Conservation (phyloP, 2,797 vertebrate species). For the Tokudaia tokunoshimensis region DNA sequence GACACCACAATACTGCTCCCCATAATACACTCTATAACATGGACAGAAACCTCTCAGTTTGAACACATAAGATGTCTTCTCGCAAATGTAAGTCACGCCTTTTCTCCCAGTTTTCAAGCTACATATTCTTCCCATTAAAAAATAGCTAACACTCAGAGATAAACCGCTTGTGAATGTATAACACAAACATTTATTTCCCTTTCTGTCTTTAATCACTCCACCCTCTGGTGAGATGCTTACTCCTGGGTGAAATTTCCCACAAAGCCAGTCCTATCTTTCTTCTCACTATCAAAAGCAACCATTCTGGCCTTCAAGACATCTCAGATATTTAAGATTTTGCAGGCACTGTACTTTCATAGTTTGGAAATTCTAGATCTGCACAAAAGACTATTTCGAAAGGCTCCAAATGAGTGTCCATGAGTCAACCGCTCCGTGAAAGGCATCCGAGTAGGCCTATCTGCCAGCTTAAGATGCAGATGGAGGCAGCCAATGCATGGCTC, state of each 20-base stretch:
- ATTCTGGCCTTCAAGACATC: background rate
- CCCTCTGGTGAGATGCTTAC: background rate
- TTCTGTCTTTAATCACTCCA: conserved; percentile 1
- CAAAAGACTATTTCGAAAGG: background rate
- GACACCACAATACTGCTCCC: rapidly evolving
- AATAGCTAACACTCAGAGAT: background rate
- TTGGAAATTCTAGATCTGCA: conserved; percentile 24
- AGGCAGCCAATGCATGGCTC: background rate
- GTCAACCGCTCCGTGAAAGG: background rate
- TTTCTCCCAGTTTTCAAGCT: conserved; percentile 1
- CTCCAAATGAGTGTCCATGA: background rate
- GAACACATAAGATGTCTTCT: background rate
- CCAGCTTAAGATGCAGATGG: background rate
- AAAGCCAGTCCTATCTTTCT: background rate
- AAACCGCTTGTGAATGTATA: background rate
- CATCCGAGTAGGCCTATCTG: background rate
- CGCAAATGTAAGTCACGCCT: background rate
- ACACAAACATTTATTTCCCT: background rate
- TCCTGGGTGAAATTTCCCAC: background rate
- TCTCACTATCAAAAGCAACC: background rate
- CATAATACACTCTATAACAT: background rate
- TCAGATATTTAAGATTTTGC: conserved; percentile 11
- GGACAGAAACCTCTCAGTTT: background rate
- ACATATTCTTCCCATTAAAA: background rate
- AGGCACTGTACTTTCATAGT: conserved; percentile 21